Evolutionary conservation across 2,888 invertebrate genomes (phyloP), one percentile per base, ranked within the genome.

Genomic region (Xylophagus ater): DNA sequence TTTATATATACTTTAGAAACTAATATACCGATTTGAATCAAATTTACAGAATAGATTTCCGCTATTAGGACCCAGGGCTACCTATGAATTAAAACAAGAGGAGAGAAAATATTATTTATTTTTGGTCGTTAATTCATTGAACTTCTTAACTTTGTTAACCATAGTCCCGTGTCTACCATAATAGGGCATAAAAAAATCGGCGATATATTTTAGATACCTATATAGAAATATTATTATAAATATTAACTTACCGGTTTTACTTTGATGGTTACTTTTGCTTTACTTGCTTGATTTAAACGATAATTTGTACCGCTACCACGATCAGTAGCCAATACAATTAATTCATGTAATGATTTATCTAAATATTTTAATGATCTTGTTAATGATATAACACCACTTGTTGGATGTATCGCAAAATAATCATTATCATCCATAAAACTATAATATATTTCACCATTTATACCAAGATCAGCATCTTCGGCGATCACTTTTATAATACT

Each of bases 361-460:
- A 75, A 70, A 52, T 78, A 83, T 44, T 74, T 71, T 39, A 94
- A 70, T 12, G 80, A 78, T 48, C 85, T 74, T 28, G 89, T 86
- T 13, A 92, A 69, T 12, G 83, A 81, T 43, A 96, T 77, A 18
- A 86, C 76, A 8, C 96, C 96, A 32, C 84, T 84, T 38, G 89
- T 86, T 2, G 94, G 92, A 64, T 97, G 92, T 41, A 98, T 80
- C 23, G 89, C 83, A 60, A 96, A 97, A 53, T 78, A 79, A 55
- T 85, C 81, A 30, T 81, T 86, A 42, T 76, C 73, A 51, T 85
- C 79, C 34, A 76, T 70, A 54, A 97, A 79, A 60, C 89, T 92
- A 67, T 94, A 97, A 67, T 96, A 96, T 52, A 97, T 88, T 68
- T 96, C 92, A 1, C 94, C 93, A 63, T 97, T 97, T 52, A 89